Evolutionary conservation across 2,113 vertebrate species (phyloP).

Genomic region (Cervus canadensis): DNA sequence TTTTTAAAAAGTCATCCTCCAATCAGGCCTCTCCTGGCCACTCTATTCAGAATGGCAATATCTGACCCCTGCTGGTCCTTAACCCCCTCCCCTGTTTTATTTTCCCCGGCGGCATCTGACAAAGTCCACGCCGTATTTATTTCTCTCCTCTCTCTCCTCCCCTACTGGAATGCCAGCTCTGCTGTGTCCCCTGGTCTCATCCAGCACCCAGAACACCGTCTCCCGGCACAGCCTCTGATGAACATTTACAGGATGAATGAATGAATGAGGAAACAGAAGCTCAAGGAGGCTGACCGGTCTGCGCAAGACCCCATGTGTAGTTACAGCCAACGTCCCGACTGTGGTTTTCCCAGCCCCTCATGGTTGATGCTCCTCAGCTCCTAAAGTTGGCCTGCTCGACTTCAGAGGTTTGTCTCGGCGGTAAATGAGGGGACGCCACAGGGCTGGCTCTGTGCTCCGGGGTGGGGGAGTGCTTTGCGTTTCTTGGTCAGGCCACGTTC

Average conservation of each 20-base stretch:
- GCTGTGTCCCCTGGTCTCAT: background rate
- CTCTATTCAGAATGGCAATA: background rate
- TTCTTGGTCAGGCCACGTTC: background rate
- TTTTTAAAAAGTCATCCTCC: background rate
- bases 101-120: background rate
- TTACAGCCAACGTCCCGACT: background rate
- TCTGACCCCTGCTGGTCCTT: background rate
- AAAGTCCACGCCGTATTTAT: background rate
- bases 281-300: background rate
- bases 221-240: background rate
- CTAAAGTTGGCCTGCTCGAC: background rate
- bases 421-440: background rate
- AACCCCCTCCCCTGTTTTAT: background rate
- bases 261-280: background rate
- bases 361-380: background rate
- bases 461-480: background rate
- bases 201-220: background rate
- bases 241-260: background rate
- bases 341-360: background rate
- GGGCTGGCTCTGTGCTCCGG: background rate
- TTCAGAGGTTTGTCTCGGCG: background rate
- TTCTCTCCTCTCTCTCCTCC: background rate
- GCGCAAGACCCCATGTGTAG: background rate
- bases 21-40: background rate
- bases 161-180: background rate